These are phyloP conservation scores for Diabrotica virgifera DNA, from an alignment of 1,140 invertebrate species.

Conservation along the genomic window DNA sequence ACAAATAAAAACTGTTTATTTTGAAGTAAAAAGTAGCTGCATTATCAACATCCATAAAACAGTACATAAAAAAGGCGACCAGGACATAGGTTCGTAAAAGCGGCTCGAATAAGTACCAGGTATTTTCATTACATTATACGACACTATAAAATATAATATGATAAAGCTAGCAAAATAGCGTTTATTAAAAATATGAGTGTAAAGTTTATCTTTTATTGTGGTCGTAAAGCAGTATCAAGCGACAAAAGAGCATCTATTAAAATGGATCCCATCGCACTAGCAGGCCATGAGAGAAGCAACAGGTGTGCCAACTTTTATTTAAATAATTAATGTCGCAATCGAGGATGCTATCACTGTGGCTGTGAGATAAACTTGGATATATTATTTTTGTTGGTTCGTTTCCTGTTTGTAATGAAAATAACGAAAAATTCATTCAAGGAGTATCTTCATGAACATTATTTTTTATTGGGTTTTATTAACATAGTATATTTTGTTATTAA, in stretches of 20 bases:
- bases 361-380: background rate
- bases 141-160: constrained; percentile 16
- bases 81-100: background rate
- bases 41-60: no score
- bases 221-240: constrained; percentile 17
- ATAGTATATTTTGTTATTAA: no score
- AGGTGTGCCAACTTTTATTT: constrained; percentile 16
- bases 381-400: background rate
- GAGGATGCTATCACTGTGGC: background rate
- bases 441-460: no score
- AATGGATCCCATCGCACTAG: constrained; percentile 3
- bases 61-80: no score
- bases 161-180: constrained; percentile 17
- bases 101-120: background rate
- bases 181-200: constrained; percentile 21
- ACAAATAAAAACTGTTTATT: no score
- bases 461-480: no score
- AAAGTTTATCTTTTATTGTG: constrained; percentile 20
- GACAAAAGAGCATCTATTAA: constrained; percentile 17
- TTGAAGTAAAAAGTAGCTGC: no score
- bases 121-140: constrained; percentile 9
- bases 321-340: constrained; percentile 14
- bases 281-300: constrained; percentile 14
- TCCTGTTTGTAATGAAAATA: no score
- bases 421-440: no score